phyloP scores from a whole-genome alignment of 2,888 invertebrate genomes.

The Campoletis raptor region DNA sequence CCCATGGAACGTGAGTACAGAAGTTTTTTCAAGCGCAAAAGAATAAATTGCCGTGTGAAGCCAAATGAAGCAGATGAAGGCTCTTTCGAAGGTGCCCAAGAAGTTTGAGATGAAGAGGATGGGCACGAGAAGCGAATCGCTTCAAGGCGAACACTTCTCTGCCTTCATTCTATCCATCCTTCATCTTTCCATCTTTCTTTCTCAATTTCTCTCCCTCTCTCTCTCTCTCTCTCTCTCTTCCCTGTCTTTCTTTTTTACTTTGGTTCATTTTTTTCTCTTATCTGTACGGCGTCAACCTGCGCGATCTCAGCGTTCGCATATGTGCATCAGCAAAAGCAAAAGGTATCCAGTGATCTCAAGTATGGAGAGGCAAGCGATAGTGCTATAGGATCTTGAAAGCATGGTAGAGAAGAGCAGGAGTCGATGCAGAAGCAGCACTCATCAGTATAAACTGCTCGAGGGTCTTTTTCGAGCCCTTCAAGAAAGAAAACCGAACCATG shows the following conservation, averaged over 20 bases:
- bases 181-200: conserved; percentile 42
- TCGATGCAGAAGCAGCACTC: conserved; percentile 55
- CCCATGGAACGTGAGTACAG: conserved; percentile 27
- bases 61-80: conserved; percentile 38
- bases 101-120: conserved; percentile 62
- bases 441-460: conserved; percentile 64
- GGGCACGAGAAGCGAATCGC: conserved; percentile 74
- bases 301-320: conserved; percentile 68
- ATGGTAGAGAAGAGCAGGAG: conserved; percentile 57
- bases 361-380: conserved; percentile 49
- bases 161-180: conserved; percentile 65
- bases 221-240: conserved; percentile 37
- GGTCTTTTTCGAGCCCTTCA: conserved; percentile 34
- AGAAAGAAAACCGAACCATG: conserved; percentile 54
- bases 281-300: conserved; percentile 66
- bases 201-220: conserved; percentile 31
- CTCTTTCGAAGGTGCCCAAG: conserved; percentile 35
- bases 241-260: conserved; percentile 43
- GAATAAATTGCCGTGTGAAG: conserved; percentile 46
- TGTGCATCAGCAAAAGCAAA: conserved; percentile 61
- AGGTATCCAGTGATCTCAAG: conserved; percentile 52
- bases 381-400: conserved; percentile 28
- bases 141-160: conserved; percentile 70
- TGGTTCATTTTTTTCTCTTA: conserved; percentile 45
- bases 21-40: conserved; percentile 25